Conservation (phyloP, 35 echinoderm and acorn worm genomes). For the Hemicentrotus pulcherrimus region DNA sequence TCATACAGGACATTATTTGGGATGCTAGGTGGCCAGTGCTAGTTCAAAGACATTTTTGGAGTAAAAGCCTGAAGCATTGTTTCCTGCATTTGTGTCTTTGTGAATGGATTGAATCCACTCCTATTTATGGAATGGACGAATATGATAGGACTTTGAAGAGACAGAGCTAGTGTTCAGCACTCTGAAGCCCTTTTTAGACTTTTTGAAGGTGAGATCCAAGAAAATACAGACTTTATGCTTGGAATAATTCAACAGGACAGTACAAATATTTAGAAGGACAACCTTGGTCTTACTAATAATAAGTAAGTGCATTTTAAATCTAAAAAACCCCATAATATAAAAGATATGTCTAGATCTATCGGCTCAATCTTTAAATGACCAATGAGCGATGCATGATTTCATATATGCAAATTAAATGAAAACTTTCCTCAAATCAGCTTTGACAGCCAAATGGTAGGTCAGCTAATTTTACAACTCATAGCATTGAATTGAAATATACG, state of each 20-base stretch:
- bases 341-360: background rate
- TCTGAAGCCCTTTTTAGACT: background rate
- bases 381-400: background rate
- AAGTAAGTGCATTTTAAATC: no score
- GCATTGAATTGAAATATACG: no score
- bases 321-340: no score
- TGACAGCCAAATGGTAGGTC: no score
- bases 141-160: slow-evolving; percentile 38
- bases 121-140: slow-evolving; percentile 43
- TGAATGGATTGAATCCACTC: slow-evolving; percentile 53
- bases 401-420: background rate
- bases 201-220: no score
- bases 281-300: no score
- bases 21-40: slow-evolving; percentile 31
- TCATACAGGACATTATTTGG: slow-evolving; percentile 58
- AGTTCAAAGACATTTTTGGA: slow-evolving; percentile 36
- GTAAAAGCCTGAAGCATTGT: slow-evolving; percentile 30
- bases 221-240: no score
- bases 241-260: no score
- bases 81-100: slow-evolving; percentile 39
- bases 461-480: no score
- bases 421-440: background rate
- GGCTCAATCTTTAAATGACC: background rate
- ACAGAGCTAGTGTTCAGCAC: background rate
- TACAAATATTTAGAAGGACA: no score